Evolutionary conservation across 64 coral and sea anemone species (phyloP).

Genomic region (Pocillopora damicornis): DNA sequence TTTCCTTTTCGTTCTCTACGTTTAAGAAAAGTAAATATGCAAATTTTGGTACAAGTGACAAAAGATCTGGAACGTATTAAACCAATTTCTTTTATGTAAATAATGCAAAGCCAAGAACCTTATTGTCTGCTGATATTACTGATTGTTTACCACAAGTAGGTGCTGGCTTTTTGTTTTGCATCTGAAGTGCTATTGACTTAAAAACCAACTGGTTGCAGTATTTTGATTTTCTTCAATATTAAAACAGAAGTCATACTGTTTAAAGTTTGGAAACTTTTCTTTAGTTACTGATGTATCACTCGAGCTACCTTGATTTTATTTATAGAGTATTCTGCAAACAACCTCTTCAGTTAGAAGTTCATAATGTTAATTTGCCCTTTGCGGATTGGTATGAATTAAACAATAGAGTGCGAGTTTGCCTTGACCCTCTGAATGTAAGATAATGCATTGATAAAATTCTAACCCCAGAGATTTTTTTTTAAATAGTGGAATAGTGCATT

Average conservation of each 20-base stretch:
- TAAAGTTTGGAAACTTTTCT: background rate
- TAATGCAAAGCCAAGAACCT: background rate
- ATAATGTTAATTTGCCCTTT: background rate
- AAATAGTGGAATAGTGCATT: no score
- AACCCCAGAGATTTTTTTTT: no score
- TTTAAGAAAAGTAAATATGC: background rate
- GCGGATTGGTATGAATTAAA: background rate
- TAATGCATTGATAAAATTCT: no score
- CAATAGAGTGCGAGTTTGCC: no score
- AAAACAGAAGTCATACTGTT: background rate
- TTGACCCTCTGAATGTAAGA: no score
- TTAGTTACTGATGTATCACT: no score
- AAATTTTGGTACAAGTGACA: background rate
- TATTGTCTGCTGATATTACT: background rate
- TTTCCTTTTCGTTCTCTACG: background rate
- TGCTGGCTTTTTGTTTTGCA: background rate
- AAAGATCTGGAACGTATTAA: background rate
- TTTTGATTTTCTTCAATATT: background rate
- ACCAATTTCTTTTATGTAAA: background rate
- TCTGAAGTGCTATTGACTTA: background rate
- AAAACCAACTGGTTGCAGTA: background rate
- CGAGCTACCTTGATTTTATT: no score
- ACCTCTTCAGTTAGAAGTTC: background rate
- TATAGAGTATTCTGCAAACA: no score
- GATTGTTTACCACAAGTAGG: background rate